Percentiles rank a stretch among this genome's conserved stretches.
phyloP scores from a whole-genome alignment of 1,140 invertebrate genomes.

The Coelopa frigida region DNA sequence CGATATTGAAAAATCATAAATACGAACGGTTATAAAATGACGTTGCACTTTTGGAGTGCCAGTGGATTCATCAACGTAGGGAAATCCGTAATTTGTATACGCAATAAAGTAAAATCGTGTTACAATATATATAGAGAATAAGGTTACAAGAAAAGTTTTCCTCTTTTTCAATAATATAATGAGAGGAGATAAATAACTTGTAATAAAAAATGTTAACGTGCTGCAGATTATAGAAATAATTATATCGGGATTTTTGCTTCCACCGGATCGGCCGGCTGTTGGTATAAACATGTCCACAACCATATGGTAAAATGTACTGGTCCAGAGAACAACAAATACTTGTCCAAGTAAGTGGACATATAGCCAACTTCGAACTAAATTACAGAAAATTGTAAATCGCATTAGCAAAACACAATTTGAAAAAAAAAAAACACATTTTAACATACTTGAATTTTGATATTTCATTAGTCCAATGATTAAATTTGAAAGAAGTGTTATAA shows the following conservation, averaged over 20 bases:
- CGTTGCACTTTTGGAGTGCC: constrained; percentile 43
- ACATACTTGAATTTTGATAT: no score
- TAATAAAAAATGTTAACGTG: constrained; percentile 38
- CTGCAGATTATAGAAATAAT: constrained; percentile 43
- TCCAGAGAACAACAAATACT: constrained; percentile 22
- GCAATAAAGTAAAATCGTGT: constrained; percentile 25
- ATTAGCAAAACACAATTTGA: no score
- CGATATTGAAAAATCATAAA: no score
- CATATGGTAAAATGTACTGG: constrained; percentile 20
- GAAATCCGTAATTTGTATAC: constrained; percentile 48
- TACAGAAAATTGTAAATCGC: constrained; percentile 31
- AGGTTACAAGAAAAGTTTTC: constrained; percentile 6
- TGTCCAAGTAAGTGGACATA: constrained; percentile 36
- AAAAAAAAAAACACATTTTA: no score
- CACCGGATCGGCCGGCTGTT: constrained; percentile 54
- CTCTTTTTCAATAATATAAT: constrained; percentile 14
- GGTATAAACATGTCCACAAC: constrained; percentile 50
- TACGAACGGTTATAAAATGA: constrained; percentile 44
- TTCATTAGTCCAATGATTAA: constrained; percentile 29
- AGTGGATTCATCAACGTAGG: constrained; percentile 43
- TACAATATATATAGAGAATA: constrained; percentile 13
- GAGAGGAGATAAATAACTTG: constrained; percentile 29
- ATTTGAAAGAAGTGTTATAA: constrained; percentile 43
- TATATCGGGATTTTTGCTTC: constrained; percentile 51
- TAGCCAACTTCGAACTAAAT: constrained; percentile 43